Conservation (phyloP, 2,888 invertebrate species). For the Sarcophaga caerulescens region DNA sequence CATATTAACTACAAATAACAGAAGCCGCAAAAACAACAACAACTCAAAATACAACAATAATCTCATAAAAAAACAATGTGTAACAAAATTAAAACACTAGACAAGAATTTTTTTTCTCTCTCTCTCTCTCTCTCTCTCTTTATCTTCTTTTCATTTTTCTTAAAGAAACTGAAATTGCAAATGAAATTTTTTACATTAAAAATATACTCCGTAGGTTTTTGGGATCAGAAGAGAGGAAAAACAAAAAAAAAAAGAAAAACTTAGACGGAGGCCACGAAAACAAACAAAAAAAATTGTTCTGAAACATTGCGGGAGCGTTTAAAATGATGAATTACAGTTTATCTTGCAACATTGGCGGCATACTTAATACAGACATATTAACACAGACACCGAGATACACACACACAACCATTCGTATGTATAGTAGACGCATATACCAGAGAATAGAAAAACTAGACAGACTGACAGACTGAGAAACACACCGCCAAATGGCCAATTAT, state of each 20-base stretch:
- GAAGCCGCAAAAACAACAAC: conserved; percentile 40
- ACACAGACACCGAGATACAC: not conserved
- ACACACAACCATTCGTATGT: not conserved
- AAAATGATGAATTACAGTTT: conserved; percentile 72
- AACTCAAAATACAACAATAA: not conserved
- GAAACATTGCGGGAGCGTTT: conserved; percentile 70
- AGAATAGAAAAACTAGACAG: not conserved
- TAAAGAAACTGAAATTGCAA: conserved; percentile 32
- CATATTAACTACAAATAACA: conserved; percentile 43
- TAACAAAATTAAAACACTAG: conserved; percentile 15
- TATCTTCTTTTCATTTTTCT: no score
- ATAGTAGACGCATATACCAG: not conserved
- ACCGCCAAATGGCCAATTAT: conserved; percentile 11
- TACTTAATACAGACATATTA: conserved; percentile 55
- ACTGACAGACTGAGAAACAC: conserved; percentile 3
- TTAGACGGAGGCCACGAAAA: not conserved
- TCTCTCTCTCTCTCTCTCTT: no score
- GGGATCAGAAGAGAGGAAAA: not conserved
- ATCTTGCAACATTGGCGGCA: conserved; percentile 70
- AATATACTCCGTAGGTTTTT: not conserved
- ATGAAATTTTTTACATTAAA: conserved; percentile 69
- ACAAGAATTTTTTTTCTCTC: not conserved
- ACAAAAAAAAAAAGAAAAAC: conserved; percentile 13
- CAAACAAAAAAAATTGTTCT: not conserved
- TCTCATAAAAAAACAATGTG: no score